phyloP scores from a whole-genome alignment of 2,113 vertebrate species.

The Motacilla tschutschensis region DNA sequence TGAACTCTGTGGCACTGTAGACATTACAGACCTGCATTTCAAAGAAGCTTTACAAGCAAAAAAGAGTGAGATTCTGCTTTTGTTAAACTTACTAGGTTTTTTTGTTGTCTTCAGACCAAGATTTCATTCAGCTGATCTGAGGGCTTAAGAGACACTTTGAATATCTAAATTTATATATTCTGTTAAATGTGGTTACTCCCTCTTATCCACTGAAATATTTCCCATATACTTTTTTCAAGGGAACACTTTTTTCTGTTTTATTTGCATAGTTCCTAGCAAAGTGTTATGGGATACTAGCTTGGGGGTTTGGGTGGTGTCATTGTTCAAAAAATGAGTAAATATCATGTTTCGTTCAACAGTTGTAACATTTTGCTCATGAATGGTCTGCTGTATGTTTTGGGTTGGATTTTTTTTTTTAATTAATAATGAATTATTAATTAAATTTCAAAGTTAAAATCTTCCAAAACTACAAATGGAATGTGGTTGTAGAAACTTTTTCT shows the following conservation, averaged over 20 bases:
- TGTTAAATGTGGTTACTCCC: background rate
- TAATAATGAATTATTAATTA: background rate
- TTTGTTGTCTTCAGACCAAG: background rate
- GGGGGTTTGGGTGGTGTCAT: background rate
- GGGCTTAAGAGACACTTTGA: background rate
- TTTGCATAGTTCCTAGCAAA: background rate
- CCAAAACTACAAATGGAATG: background rate
- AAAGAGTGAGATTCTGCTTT: background rate
- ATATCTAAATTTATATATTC: background rate
- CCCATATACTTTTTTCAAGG: background rate
- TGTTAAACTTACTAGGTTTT: background rate
- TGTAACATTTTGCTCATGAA: background rate
- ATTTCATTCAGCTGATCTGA: background rate
- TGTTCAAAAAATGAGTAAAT: background rate
- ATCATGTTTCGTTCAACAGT: background rate
- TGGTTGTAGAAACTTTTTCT: background rate
- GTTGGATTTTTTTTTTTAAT: background rate
- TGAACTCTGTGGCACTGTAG: background rate
- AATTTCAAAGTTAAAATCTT: background rate
- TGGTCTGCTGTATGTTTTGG: fast-evolving
- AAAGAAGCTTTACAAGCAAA: background rate
- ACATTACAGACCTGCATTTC: background rate
- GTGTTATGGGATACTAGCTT: background rate
- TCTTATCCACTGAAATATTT: background rate
- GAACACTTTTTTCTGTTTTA: background rate